Conservation (phyloP, 2,888 invertebrate species). For the Panorpa germanica region DNA sequence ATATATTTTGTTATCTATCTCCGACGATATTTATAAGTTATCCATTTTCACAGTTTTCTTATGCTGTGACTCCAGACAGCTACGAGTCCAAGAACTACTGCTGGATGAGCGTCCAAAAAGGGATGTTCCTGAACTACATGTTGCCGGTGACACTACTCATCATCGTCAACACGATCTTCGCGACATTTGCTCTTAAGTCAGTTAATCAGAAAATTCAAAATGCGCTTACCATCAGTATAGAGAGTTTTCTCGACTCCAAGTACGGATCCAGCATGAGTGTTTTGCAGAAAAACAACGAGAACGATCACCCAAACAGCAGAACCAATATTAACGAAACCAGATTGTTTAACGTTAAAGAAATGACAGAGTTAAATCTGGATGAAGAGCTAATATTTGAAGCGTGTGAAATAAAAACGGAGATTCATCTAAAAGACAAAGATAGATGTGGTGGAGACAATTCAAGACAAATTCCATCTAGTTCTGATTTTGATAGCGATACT, state of each 20-base stretch:
- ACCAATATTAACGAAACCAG: too few relatives aligned
- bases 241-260: conserved; percentile 14
- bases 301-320: too few relatives aligned
- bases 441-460: too few relatives aligned
- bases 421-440: too few relatives aligned
- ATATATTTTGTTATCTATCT: conserved; percentile 7
- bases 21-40: conserved; percentile 6
- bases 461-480: too few relatives aligned
- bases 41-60: conserved; percentile 32
- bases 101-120: conserved; percentile 59
- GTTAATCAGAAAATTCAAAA: conserved; percentile 17
- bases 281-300: too few relatives aligned
- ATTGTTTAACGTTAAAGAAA: too few relatives aligned
- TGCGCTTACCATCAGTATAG: conserved; percentile 14
- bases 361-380: too few relatives aligned
- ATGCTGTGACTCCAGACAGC: conserved; percentile 44
- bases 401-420: too few relatives aligned
- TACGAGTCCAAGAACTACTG: conserved; percentile 56
- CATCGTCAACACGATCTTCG: conserved; percentile 37
- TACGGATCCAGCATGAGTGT: too few relatives aligned
- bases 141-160: conserved; percentile 49
- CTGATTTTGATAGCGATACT: too few relatives aligned
- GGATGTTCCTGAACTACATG: conserved; percentile 60
- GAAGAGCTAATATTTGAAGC: too few relatives aligned
- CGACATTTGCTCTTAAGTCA: conserved; percentile 31